Base-by-base conservation (phyloP, 1,140 invertebrate genomes). In the Drosophila persimilis region DNA sequence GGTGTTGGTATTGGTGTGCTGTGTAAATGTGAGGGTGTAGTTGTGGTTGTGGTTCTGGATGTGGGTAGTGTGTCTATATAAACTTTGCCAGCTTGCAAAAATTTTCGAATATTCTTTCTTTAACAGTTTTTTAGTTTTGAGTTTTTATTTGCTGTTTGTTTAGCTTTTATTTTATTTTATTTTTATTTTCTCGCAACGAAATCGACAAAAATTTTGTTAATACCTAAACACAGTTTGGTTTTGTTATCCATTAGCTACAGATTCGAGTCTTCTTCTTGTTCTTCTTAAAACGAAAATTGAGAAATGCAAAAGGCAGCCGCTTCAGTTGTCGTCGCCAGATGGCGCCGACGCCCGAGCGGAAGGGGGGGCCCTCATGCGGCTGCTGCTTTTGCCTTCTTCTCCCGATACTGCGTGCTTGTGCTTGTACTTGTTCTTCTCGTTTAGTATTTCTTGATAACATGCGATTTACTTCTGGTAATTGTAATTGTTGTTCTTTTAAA, bases 21-120 rank as follows among this genome's bases (percentile, higher is more conserved):
- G 59, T 62, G 62, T 60, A 58, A 62, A 43, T 74, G 58, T 48
- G 64, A 46, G 50, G 59, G 62, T 76, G 43, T 66, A 64, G 59
- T 71, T 55, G 47, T 62, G 24, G 24, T 5, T 24, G 24, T 29
- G 53, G 60, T 61, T 67, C 56, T 59, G 54, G 59, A 41, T 60
- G 57, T 52, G 39, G 67, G 56, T 55, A 59, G 75, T 61, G 53
- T 85, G 81, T 88, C 70, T 73, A 85, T 85, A 86, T 86, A 81
- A 85, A 85, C 77, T 77, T 85, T 81, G 80, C 73, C 81, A 77
- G 80, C 76, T 84, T 79, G 83, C 83, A 88, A 79, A 86, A 89
- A 89, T 79, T 13, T 83, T 79, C 83, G 80, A 84, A 80, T 76
- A 66, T 50, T 73, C 11, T 66, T 76, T 77, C 54, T 58, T 75